Evolutionary conservation across 1,140 invertebrate genomes (phyloP), one percentile per base, ranked within the genome.

Genomic region (Pogonomyrmex californicus): DNA sequence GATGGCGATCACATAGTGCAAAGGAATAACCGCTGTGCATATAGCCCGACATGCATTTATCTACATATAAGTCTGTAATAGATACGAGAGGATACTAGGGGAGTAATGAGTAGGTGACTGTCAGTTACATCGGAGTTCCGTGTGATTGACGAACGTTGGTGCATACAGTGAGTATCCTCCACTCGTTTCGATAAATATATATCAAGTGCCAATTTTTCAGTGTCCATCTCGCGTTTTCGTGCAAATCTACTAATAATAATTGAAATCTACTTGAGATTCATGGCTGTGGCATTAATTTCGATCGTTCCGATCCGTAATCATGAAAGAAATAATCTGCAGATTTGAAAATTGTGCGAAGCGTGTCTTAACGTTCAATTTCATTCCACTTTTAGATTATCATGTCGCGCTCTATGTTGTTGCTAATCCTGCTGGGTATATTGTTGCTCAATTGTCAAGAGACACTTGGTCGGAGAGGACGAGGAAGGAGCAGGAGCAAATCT

Each of bases 401-500:
- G 94, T 71, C 85, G 58, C 93, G 93, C 70, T 88, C 91, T 76
- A 93, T 91, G 82, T 83, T 92, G 87, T 91, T 93, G 60, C 76
- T 95, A 58, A 89, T 96, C 33, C 62, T 96, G 49, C 81, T 94
- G 71, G 86, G 87, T 77, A 85, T 91, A 88, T 92, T 93, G 94
- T 93, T 96, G 47, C 66, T 95, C 6, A 86, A 91, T 85, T 92
- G 90, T 63, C 91, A 92, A 66, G 92, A 94, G 71, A 92, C 91
- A 78, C 86, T 86, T 44, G 95, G 89, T 2, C 93, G 97, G 41
- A 95, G 97, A 92, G 97, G 96, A 23, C 95, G 97, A 82, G 95
- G 95, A 12, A 95, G 97, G 88, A 95, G 96, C 60, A 96, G 97
- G 88, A 97, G 97, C 62, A 98, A 97, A 91, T 98, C 97, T 14